These are phyloP conservation scores for Platyrinchus mystaceus DNA, from an alignment of 2,797 vertebrate species.

Conservation along the genomic window DNA sequence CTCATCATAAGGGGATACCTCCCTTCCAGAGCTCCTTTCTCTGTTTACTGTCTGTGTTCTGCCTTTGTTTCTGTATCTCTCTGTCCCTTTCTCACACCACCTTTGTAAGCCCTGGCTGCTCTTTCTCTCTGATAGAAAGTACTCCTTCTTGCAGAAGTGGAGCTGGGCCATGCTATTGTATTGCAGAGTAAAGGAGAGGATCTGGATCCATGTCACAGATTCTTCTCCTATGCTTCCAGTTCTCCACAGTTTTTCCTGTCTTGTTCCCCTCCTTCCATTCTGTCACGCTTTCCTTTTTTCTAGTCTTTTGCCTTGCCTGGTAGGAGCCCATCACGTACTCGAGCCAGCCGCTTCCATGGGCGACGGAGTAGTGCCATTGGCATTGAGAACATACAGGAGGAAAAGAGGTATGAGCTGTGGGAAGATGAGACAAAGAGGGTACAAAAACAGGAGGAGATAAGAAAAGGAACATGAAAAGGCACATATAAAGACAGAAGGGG, in stretches of 20 bases:
- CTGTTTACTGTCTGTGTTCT: background rate
- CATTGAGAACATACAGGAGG: conserved; percentile 74
- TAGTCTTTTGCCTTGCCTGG: conserved; percentile 76
- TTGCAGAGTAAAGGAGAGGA: background rate
- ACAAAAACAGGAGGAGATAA: background rate
- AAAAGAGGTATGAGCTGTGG: conserved; percentile 67
- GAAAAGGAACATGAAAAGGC: background rate
- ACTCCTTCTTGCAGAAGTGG: background rate
- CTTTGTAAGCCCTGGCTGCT: background rate
- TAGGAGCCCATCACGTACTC: conserved; percentile 71
- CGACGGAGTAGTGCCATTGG: conserved; percentile 74
- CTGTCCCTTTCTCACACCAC: background rate
- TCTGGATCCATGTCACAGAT: background rate
- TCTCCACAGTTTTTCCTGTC: background rate
- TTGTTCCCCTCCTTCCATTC: background rate
- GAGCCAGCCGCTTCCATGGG: conserved; percentile 67
- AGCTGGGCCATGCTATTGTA: background rate
- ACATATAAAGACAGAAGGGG: background rate
- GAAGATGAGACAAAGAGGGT: background rate
- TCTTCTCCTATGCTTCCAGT: background rate
- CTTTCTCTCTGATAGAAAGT: background rate
- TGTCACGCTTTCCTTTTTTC: conserved; percentile 52
- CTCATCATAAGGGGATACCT: background rate
- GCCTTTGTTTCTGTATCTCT: background rate
- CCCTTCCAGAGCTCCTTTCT: background rate